These are phyloP conservation scores for Sicus ferrugineus DNA, from an alignment of 2,888 invertebrate species.

Conservation along the genomic window DNA sequence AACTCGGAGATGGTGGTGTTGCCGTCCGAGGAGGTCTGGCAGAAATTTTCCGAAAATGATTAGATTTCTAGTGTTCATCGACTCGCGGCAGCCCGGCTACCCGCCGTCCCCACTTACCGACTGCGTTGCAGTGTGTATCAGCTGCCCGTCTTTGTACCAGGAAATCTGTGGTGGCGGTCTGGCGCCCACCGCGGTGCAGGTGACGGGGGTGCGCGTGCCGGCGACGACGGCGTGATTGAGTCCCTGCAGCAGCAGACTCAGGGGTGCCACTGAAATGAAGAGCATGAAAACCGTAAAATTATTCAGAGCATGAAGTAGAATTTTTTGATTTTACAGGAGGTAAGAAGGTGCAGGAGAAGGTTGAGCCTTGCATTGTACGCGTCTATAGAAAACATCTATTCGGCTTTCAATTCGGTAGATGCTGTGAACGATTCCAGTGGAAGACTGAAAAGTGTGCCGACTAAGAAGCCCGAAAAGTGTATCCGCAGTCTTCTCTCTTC, in stretches of 20 bases:
- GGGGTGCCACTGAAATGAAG: constrained; percentile 69
- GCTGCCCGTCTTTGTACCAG: constrained; percentile 78
- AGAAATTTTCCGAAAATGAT: neutral
- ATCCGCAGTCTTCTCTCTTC: no score
- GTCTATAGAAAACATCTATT: neutral
- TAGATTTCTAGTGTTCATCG: no score
- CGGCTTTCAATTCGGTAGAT: no score
- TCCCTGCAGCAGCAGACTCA: constrained; percentile 74
- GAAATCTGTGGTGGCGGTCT: no score
- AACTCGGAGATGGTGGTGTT: constrained; percentile 64
- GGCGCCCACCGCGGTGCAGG: no score
- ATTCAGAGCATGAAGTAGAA: neutral
- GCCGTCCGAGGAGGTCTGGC: constrained; percentile 62
- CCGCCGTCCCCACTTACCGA: constrained; percentile 67
- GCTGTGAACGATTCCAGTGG: no score
- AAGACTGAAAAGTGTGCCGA: no score
- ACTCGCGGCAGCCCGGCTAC: no score
- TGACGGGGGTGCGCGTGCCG: constrained; percentile 73
- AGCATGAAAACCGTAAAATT: constrained; percentile 24
- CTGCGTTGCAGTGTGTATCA: constrained; percentile 71
- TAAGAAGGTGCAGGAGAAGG: constrained; percentile 5
- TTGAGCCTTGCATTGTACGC: neutral
- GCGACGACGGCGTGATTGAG: constrained; percentile 79
- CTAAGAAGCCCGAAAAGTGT: no score
- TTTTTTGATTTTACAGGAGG: neutral